Percentiles rank a stretch among this genome's conserved stretches.
phyloP scores from a whole-genome alignment of 2,113 vertebrate species.

The Phyllopteryx taeniolatus region DNA sequence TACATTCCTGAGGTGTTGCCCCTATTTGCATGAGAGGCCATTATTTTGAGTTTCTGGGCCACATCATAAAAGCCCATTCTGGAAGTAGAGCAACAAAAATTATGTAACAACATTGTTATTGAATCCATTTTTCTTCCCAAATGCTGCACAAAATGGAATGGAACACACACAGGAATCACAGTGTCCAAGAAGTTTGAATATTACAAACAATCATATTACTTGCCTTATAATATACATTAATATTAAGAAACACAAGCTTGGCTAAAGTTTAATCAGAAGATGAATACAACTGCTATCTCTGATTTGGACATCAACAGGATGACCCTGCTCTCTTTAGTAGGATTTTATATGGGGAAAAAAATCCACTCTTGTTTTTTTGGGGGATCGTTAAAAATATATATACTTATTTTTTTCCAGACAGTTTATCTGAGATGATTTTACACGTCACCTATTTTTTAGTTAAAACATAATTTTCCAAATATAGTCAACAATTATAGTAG shows the following conservation, averaged over 20 bases:
- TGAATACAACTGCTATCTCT: not conserved
- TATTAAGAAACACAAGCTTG: not conserved
- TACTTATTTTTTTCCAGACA: too few species aligned
- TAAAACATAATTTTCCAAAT: too few species aligned
- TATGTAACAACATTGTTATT: constrained; percentile 1
- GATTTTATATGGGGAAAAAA: too few species aligned
- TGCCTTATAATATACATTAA: not conserved
- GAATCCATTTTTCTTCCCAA: not conserved
- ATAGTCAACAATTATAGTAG: too few species aligned
- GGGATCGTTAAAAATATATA: too few species aligned
- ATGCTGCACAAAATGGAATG: not conserved
- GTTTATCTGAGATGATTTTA: too few species aligned
- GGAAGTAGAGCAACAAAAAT: not conserved
- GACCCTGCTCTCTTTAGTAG: too few species aligned
- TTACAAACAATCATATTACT: not conserved
- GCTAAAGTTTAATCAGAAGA: not conserved
- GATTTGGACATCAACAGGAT: too few species aligned
- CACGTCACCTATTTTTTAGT: too few species aligned
- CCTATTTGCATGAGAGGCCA: constrained; percentile 1
- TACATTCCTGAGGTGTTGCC: constrained; percentile 1
- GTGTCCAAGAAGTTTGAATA: not conserved
- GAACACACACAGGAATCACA: not conserved
- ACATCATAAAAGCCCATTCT: not conserved
- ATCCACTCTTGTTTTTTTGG: too few species aligned
- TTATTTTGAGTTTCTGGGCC: not conserved